Conservation (phyloP, 2,113 vertebrate species). For the Chlamydotis undulata region DNA sequence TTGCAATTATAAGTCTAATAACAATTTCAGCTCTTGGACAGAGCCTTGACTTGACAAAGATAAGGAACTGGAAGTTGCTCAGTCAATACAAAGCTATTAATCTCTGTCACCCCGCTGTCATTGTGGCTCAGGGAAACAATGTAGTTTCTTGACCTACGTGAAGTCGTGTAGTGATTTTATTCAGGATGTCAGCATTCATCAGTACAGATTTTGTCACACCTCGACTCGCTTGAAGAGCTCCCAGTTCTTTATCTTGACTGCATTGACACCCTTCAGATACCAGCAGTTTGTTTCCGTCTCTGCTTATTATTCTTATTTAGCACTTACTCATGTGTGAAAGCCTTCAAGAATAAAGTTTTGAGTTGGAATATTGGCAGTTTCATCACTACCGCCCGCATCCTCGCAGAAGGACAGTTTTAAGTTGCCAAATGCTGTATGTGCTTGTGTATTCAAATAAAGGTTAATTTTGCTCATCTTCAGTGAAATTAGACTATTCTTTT, state of each 20-base stretch:
- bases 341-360: constrained; percentile 59
- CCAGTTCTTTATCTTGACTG: constrained; percentile 74
- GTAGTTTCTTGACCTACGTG: constrained; percentile 84
- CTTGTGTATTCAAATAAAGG: constrained; percentile 73
- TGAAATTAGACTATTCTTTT: constrained; percentile 69
- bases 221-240: constrained; percentile 72
- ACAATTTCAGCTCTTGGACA: constrained; percentile 88
- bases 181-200: constrained; percentile 85
- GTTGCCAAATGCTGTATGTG: constrained; percentile 32
- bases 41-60: constrained; percentile 91
- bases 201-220: constrained; percentile 80
- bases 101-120: constrained; percentile 95
- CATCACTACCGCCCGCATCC: constrained; percentile 15
- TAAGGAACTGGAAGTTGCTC: constrained; percentile 97
- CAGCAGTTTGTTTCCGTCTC: constrained; percentile 59
- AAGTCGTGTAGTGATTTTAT: constrained; percentile 84
- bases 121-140: constrained; percentile 82
- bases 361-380: constrained; percentile 40
- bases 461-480: constrained; percentile 68
- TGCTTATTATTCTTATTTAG: constrained; percentile 78
- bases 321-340: constrained; percentile 70
- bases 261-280: constrained; percentile 72
- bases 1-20: constrained; percentile 99
- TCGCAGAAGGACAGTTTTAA: constrained; percentile 47
- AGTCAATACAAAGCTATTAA: constrained; percentile 98